These are phyloP conservation scores for Dromius quadrimaculatus DNA, from an alignment of 2,888 invertebrate species.

Conservation along the genomic window DNA sequence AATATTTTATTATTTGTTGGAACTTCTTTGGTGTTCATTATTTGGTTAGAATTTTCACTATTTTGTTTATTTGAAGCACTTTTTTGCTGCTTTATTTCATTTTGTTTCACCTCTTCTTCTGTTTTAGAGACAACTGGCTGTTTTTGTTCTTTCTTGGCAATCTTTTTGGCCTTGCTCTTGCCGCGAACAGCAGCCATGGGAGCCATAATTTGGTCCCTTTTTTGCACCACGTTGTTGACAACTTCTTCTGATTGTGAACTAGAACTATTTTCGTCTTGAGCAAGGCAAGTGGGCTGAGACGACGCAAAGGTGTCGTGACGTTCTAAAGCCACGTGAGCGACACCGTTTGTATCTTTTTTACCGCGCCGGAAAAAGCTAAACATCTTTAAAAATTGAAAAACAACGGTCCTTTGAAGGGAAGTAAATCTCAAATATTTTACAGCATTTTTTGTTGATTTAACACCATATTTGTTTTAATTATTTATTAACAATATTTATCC, in stretches of 20 bases:
- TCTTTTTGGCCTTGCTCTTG: slow-evolving; percentile 39
- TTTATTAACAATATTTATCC: no score
- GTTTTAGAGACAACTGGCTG: background rate
- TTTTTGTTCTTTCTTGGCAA: background rate
- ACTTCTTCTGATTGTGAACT: slow-evolving; percentile 9
- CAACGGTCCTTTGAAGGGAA: no score
- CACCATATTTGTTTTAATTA: no score
- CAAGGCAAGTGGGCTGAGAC: slow-evolving; percentile 21
- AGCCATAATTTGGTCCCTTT: slow-evolving; percentile 4
- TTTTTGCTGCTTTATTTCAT: background rate
- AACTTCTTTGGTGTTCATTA: background rate
- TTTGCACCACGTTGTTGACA: slow-evolving; percentile 5
- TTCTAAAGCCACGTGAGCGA: slow-evolving; percentile 16
- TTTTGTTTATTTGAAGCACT: no score
- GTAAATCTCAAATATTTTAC: no score
- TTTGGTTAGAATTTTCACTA: background rate
- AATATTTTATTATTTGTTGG: slow-evolving; percentile 50
- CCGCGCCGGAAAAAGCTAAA: slow-evolving; percentile 41
- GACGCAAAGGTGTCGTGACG: slow-evolving; percentile 39
- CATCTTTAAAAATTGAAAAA: slow-evolving; percentile 35
- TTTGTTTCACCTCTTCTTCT: background rate
- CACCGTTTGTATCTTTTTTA: slow-evolving; percentile 25
- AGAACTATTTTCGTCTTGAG: slow-evolving; percentile 43
- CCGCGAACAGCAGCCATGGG: slow-evolving; percentile 37
- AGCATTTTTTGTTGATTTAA: no score